These are phyloP conservation scores for Acanthacorydalis orientalis DNA, from an alignment of 2,888 invertebrate species.

Conservation along the genomic window DNA sequence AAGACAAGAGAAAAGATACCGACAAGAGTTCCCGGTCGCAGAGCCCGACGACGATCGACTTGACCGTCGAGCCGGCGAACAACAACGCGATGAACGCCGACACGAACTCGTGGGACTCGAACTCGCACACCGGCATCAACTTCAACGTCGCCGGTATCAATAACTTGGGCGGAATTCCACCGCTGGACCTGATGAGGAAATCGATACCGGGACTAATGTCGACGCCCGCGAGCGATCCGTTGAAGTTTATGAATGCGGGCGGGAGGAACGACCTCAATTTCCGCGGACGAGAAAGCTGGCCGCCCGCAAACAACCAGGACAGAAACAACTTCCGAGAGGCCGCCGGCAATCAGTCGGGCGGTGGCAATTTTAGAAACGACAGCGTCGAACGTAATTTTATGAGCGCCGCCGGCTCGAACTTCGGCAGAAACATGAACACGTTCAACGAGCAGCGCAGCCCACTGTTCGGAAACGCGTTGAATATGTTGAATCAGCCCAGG, in stretches of 20 bases:
- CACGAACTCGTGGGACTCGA: not conserved
- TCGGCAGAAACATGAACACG: not conserved
- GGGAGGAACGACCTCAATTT: not conserved
- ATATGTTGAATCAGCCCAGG: not conserved
- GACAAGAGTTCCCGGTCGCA: slow-evolving; percentile 3
- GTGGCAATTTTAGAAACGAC: not conserved
- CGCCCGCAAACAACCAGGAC: not conserved
- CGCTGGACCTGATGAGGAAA: not conserved
- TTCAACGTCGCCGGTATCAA: not conserved
- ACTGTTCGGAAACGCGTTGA: not conserved
- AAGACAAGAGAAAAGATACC: slow-evolving; percentile 13
- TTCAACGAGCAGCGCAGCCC: not conserved
- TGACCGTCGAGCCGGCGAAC: not conserved
- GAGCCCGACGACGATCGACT: not conserved
- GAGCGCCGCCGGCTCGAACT: too few species aligned
- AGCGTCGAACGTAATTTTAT: too few species aligned
- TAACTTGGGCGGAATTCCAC: not conserved
- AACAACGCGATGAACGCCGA: not conserved
- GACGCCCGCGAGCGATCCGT: not conserved
- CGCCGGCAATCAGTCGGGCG: not conserved
- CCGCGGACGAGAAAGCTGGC: slow-evolving; percentile 1
- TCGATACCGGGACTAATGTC: not conserved
- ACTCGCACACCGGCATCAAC: not conserved
- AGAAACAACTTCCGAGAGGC: not conserved
- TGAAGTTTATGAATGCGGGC: not conserved